Percentiles rank a stretch among this genome's conserved stretches.
phyloP scores from a whole-genome alignment of 2,888 invertebrate species.

The Andrena dorsata region DNA sequence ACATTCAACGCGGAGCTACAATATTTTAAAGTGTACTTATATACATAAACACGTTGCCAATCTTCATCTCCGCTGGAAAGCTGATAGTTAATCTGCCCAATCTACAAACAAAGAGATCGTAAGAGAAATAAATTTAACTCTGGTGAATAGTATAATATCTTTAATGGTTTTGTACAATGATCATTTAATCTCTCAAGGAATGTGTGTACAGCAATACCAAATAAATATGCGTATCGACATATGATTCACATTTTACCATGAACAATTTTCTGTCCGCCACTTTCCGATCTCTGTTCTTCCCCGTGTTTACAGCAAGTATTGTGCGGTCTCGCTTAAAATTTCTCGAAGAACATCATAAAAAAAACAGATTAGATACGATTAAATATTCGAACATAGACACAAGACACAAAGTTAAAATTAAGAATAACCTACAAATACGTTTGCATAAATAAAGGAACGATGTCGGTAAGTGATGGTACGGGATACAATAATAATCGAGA shows the following conservation, averaged over 20 bases:
- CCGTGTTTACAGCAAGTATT: conserved; percentile 18
- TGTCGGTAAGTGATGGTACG: conserved; percentile 45
- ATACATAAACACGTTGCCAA: neutral
- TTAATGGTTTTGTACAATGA: conserved; percentile 50
- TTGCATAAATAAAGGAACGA: conserved; percentile 75
- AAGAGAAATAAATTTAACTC: conserved; percentile 48
- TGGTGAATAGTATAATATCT: conserved; percentile 25
- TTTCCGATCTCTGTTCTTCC: neutral
- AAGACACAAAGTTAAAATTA: conserved; percentile 9
- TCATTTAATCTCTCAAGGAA: conserved; percentile 45
- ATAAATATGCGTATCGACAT: conserved; percentile 31
- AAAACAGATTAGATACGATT: conserved; percentile 11
- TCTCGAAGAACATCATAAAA: neutral
- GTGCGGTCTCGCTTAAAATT: conserved; percentile 35
- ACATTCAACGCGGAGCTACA: neutral
- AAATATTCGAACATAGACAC: conserved; percentile 25
- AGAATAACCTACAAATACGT: conserved; percentile 28
- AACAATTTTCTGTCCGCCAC: conserved; percentile 3
- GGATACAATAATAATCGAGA: conserved; percentile 32
- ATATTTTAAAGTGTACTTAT: neutral
- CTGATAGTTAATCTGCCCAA: neutral
- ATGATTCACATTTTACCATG: conserved; percentile 19
- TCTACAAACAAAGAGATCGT: neutral
- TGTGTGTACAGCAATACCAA: conserved; percentile 56
- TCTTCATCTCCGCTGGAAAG: neutral